Conservation (phyloP, 2,797 vertebrate genomes). For the Megaceryle alcyon region DNA sequence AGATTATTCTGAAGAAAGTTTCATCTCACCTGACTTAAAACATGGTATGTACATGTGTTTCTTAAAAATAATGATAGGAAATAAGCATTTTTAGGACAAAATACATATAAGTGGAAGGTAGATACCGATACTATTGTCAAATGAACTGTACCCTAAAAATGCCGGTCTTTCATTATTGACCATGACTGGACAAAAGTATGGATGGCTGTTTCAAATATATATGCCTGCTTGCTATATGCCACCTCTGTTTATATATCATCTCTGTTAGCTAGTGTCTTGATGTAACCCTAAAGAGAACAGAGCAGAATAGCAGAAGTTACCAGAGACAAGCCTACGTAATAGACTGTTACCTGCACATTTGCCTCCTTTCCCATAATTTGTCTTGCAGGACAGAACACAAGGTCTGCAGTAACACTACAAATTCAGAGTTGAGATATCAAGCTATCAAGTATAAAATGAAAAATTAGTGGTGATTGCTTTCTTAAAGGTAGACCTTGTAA, state of each 20-base stretch:
- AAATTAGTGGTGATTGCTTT: neutral
- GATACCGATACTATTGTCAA: neutral
- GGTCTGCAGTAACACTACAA: neutral
- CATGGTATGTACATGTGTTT: neutral
- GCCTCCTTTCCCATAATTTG: neutral
- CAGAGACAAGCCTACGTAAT: accelerated
- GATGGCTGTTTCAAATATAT: neutral
- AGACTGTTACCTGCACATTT: neutral
- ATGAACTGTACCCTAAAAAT: neutral
- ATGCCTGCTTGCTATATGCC: neutral
- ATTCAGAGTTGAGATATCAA: neutral
- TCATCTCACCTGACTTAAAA: neutral
- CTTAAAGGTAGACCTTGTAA: neutral
- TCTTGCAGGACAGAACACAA: neutral
- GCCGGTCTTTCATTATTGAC: neutral
- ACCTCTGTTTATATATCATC: neutral
- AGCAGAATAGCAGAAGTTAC: neutral
- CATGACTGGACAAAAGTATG: neutral
- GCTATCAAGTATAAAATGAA: neutral
- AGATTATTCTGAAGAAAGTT: neutral
- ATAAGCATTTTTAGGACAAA: neutral
- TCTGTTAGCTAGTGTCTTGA: neutral
- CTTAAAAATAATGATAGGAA: neutral
- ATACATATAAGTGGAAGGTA: neutral
- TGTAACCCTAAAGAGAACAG: neutral